Conservation (phyloP, 1,140 invertebrate species). For the Hycleus cichorii region DNA sequence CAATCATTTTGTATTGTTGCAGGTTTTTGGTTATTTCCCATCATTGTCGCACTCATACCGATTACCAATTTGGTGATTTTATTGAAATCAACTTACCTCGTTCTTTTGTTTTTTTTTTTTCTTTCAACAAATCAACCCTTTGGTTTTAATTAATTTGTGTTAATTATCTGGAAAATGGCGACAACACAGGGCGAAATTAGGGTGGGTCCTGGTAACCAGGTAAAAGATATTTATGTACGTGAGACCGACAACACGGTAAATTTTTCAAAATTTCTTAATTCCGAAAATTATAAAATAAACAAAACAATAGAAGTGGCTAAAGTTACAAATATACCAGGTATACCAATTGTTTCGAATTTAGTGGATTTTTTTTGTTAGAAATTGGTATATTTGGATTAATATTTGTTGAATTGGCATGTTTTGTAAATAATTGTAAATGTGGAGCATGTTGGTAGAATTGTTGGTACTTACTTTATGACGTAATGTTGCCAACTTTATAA, state of each 20-base stretch:
- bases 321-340: background rate
- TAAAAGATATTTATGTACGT: conserved; percentile 58
- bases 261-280: conserved; percentile 30
- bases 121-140: background rate
- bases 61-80: background rate
- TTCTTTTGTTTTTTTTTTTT: conserved; percentile 5
- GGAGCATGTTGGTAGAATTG: conserved; percentile 23
- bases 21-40: background rate
- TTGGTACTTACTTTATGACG: conserved; percentile 12
- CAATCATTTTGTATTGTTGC: background rate
- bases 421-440: background rate
- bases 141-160: conserved; percentile 2
- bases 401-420: conserved; percentile 22
- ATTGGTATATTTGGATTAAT: background rate
- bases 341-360: no score
- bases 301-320: background rate
- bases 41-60: background rate
- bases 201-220: conserved; percentile 91
- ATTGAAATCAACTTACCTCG: background rate
- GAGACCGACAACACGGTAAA: conserved; percentile 48
- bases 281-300: background rate
- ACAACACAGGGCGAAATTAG: conserved; percentile 90
- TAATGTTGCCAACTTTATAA: no score
- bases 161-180: conserved; percentile 38
- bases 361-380: background rate